Percentiles rank a stretch among this genome's conserved stretches.
These are phyloP conservation scores for Lordiphosa mommai DNA, from an alignment of 1,140 invertebrate genomes.

Conservation along the genomic window DNA sequence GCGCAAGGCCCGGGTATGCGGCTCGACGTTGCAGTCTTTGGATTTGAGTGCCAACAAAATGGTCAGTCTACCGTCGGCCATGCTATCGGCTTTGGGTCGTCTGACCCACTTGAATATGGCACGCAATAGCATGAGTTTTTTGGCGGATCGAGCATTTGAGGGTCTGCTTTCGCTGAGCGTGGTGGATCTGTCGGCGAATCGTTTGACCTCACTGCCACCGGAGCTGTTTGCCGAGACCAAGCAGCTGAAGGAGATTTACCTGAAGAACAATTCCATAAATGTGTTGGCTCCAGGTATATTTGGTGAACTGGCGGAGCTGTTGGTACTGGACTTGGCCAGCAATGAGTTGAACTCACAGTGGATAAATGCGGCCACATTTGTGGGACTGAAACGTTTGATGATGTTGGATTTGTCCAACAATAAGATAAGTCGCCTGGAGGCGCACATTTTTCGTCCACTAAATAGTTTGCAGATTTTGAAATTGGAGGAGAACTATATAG, in stretches of 20 bases:
- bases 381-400: conserved; percentile 88
- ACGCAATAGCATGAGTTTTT: conserved; percentile 86
- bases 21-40: conserved; percentile 86
- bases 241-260: conserved; percentile 89
- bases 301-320: conserved; percentile 88
- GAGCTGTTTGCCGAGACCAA: conserved; percentile 90
- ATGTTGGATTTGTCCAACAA: conserved; percentile 91
- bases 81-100: conserved; percentile 86
- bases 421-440: conserved; percentile 88
- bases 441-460: conserved; percentile 89
- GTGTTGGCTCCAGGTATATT: conserved; percentile 92
- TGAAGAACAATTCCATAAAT: conserved; percentile 92
- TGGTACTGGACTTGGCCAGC: conserved; percentile 90
- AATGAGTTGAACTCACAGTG: conserved; percentile 93
- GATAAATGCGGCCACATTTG: conserved; percentile 93
- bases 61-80: conserved; percentile 87
- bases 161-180: conserved; percentile 88
- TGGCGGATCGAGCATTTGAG: conserved; percentile 90
- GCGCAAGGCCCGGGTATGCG: conserved; percentile 83
- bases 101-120: conserved; percentile 85
- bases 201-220: conserved; percentile 89
- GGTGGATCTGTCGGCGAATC: conserved; percentile 90
- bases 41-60: conserved; percentile 92
- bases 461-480: conserved; percentile 90
- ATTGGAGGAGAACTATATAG: conserved; percentile 91